Conservation (phyloP, 1,140 invertebrate genomes). For the Neodiprion lecontei region DNA sequence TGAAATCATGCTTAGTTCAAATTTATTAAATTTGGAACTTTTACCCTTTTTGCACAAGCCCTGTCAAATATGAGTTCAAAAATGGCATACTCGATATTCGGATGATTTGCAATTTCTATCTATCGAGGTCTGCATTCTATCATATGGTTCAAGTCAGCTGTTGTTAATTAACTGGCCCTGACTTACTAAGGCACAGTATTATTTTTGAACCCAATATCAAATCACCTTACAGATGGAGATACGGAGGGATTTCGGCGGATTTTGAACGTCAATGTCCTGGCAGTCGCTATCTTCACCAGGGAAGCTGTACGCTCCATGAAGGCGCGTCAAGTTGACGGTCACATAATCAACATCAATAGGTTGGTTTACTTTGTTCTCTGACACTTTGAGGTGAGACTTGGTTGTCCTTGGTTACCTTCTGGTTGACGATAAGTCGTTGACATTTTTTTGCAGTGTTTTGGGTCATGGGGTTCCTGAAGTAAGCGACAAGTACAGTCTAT, state of each 20-base stretch:
- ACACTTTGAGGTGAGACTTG: slow-evolving; percentile 18
- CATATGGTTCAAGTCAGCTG: too few species aligned
- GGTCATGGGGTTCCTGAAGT: slow-evolving; percentile 33
- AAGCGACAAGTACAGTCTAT: slow-evolving; percentile 32
- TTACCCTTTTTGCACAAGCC: too few species aligned
- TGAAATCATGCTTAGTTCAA: too few species aligned
- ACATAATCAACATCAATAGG: slow-evolving; percentile 76
- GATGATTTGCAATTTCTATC: too few species aligned
- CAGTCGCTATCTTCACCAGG: slow-evolving; percentile 69
- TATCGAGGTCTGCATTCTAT: too few species aligned
- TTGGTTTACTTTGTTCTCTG: slow-evolving; percentile 31
- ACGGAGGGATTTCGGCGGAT: slow-evolving; percentile 61
- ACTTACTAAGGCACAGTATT: too few species aligned
- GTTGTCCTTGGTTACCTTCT: background rate
- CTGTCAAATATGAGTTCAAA: too few species aligned
- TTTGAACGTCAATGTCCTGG: slow-evolving; percentile 74
- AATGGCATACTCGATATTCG: too few species aligned
- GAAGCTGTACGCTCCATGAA: slow-evolving; percentile 73
- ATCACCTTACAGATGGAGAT: slow-evolving; percentile 44
- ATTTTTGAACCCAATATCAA: too few species aligned
- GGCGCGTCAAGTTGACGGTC: slow-evolving; percentile 67
- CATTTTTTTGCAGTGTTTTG: slow-evolving; percentile 41
- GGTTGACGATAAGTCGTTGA: slow-evolving; percentile 8
- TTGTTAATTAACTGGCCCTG: too few species aligned
- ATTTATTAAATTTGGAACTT: too few species aligned